A percentile compares a stretch with the other conserved stretches of the same genome.
Evolutionary conservation across 2,888 invertebrate species (phyloP).

Genomic region (Schrankia costaestrigalis): DNA sequence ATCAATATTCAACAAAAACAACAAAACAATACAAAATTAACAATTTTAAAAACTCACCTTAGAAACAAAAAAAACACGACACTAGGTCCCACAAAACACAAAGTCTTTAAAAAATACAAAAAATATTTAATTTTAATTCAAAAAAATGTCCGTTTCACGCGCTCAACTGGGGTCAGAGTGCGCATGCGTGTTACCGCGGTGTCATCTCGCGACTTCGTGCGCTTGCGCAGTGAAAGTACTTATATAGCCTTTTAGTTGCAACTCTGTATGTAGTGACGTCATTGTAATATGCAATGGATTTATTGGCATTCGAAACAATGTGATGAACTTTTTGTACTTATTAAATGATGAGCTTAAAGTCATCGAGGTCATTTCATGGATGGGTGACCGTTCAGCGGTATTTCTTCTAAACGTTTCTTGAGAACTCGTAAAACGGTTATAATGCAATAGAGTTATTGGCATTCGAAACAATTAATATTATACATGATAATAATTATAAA

Average conservation of each 20-base stretch:
- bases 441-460: too few species aligned
- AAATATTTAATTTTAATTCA: slow-evolving; percentile 27
- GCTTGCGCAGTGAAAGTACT: slow-evolving; percentile 69
- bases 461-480: too few species aligned
- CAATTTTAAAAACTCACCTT: slow-evolving; percentile 64
- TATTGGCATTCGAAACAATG: slow-evolving; percentile 37
- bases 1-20: too few species aligned
- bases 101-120: too few species aligned
- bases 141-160: slow-evolving; percentile 37
- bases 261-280: slow-evolving; percentile 52
- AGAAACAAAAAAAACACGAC: slow-evolving; percentile 57
- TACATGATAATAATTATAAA: too few species aligned
- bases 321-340: slow-evolving; percentile 38
- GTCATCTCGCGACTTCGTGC: slow-evolving; percentile 68
- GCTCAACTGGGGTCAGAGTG: slow-evolving; percentile 69
- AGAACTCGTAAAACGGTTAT: too few species aligned
- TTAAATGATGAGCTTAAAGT: slow-evolving; percentile 12
- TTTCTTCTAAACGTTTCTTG: not conserved
- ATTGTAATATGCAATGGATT: slow-evolving; percentile 39
- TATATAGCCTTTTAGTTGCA: slow-evolving; percentile 73
- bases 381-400: not conserved
- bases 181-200: slow-evolving; percentile 53
- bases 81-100: slow-evolving; percentile 65
- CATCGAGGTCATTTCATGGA: slow-evolving; percentile 22
- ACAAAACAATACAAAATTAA: too few species aligned